Percentiles rank a stretch among this genome's conserved stretches.
Evolutionary conservation across 2,888 invertebrate species (phyloP).

Genomic region (Idaea aversata): DNA sequence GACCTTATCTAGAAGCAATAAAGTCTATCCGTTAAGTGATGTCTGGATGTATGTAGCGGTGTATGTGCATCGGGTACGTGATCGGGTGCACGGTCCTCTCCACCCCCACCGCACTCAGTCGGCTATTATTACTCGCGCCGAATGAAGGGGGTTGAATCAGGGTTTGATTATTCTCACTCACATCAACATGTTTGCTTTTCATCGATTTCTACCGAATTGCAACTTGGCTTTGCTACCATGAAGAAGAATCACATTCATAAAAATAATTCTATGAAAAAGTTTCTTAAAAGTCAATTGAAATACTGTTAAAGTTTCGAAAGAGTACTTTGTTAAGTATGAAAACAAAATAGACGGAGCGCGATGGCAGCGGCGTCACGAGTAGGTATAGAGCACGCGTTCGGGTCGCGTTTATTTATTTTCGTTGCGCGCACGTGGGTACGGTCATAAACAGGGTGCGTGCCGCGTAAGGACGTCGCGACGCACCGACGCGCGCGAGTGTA

Average conservation of each 20-base stretch:
- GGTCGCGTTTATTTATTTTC: constrained; percentile 54
- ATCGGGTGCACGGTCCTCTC: constrained; percentile 52
- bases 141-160: constrained; percentile 59
- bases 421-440: constrained; percentile 55
- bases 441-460: constrained; percentile 35
- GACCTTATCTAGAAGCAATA: constrained; percentile 24
- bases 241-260: too few species aligned
- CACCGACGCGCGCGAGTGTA: constrained; percentile 70
- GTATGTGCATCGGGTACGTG: constrained; percentile 50
- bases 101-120: constrained; percentile 39
- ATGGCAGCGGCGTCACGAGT: constrained; percentile 23
- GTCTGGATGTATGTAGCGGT: constrained; percentile 15
- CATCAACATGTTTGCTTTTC: constrained; percentile 73
- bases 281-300: not conserved
- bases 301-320: not conserved
- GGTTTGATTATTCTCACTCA: constrained; percentile 74
- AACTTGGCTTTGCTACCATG: not conserved
- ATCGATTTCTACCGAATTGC: constrained; percentile 59
- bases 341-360: not conserved
- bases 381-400: constrained; percentile 22
- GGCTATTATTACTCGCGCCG: constrained; percentile 65
- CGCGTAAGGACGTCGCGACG: constrained; percentile 52
- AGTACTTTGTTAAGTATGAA: not conserved
- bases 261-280: not conserved
- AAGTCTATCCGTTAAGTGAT: constrained; percentile 14